Base-by-base conservation (phyloP, 1,140 invertebrate genomes). In the Zaprionus kolodkinae region DNA sequence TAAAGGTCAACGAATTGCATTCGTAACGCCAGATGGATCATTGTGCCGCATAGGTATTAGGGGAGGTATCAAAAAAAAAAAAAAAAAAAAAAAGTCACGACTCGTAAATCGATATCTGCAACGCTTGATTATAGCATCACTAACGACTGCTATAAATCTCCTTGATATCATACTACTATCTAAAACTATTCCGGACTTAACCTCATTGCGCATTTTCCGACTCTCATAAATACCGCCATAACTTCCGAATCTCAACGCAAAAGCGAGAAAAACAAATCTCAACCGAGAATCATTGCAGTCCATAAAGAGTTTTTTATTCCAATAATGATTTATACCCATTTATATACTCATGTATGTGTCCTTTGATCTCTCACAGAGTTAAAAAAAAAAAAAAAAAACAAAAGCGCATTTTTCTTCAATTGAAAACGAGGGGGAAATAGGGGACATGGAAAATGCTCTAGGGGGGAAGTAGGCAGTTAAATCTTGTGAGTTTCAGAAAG, bases 1-100 rank as follows among this genome's bases (percentile, higher is more conserved):
- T 71, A 75, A 43, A 60, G 72, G 67, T 70, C 67, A 64, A 71
- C 40, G 52, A 40, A 71, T 74, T 75, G 72, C 72, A 75, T 69
- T 48, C 52, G 67, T 38, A 33, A 52, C 21, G 52, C 72, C 72
- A 74, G 40, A 54, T 55, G 65, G 65, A 69, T 68, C 57, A 68
- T 17, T 33, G 33, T 48, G 55, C 30, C 15, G 65, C 21, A 21
- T 38, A 38, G 64, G 48, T 38, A 64, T 36, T 15, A 21, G 21
- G 21, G 21, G 21, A 21, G 21, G 21, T 21, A 21, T 21, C 21
- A 21, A 21, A 21, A 21, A 21, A 21, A 1, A 48, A 25, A 10
- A 17, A 4, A 21, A 50, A 50, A 12, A 17, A 12, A 50, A 48
- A 25, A 25, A 50, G 45, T 50, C 45, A 50, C 45, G 17, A 50